Evolutionary conservation across 2,888 invertebrate species (phyloP).

Genomic region (Diarsia dahlii): DNA sequence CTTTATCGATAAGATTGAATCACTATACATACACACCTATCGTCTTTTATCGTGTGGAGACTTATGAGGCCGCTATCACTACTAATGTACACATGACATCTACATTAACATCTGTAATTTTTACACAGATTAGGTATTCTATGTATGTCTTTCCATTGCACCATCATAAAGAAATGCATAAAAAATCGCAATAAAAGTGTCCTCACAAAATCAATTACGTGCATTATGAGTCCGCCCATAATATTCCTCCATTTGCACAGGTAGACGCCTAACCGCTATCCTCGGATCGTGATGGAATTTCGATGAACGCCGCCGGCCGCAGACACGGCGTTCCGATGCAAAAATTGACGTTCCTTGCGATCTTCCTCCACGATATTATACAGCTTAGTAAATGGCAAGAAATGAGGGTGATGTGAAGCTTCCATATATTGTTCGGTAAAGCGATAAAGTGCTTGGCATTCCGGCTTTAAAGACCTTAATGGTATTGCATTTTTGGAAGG

Average conservation of each 20-base stretch:
- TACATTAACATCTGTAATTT: not conserved
- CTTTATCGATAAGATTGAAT: not conserved
- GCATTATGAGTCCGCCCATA: slow-evolving; percentile 32
- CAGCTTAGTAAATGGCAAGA: slow-evolving; percentile 45
- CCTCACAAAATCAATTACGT: slow-evolving; percentile 35
- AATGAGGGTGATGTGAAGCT: slow-evolving; percentile 32
- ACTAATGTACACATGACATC: too few species aligned
- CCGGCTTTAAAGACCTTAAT: slow-evolving; percentile 5
- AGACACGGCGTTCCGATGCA: slow-evolving; percentile 71
- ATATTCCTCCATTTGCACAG: slow-evolving; percentile 60
- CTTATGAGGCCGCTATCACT: too few species aligned
- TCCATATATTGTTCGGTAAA: slow-evolving; percentile 13
- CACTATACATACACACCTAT: not conserved
- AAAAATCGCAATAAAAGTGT: not conserved
- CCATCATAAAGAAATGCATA: not conserved
- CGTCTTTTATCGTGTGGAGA: too few species aligned
- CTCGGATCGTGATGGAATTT: slow-evolving; percentile 68
- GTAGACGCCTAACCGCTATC: slow-evolving; percentile 50
- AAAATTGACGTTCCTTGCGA: slow-evolving; percentile 71
- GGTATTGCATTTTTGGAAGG: slow-evolving; percentile 18
- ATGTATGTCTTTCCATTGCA: not conserved
- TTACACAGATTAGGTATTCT: not conserved
- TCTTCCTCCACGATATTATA: slow-evolving; percentile 53
- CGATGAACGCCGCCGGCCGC: slow-evolving; percentile 66
- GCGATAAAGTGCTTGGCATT: slow-evolving; percentile 21